These are phyloP conservation scores for Hippopotamyrus pictus DNA, from an alignment of 2,797 vertebrate genomes.

Conservation along the genomic window DNA sequence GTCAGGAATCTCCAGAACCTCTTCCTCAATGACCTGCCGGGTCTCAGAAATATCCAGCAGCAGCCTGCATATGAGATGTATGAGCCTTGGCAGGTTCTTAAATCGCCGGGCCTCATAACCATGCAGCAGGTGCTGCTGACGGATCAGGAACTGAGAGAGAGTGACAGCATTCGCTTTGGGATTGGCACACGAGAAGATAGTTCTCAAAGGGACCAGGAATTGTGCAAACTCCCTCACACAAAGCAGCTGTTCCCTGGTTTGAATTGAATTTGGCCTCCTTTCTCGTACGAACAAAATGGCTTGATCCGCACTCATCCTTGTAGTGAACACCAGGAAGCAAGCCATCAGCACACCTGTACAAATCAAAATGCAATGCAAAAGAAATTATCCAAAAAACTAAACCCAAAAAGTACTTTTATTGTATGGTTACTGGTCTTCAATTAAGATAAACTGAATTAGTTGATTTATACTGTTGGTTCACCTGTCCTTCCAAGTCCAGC, in stretches of 20 bases:
- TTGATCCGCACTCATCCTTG: conserved; percentile 86
- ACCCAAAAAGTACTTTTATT: background rate
- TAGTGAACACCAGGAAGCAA: conserved; percentile 85
- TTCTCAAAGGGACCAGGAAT: conserved; percentile 81
- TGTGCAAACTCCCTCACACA: conserved; percentile 84
- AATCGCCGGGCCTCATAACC: conserved; percentile 83
- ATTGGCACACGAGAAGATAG: conserved; percentile 77
- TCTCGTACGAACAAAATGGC: conserved; percentile 83
- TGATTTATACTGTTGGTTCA: conserved; percentile 37
- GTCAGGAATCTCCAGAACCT: conserved; percentile 68
- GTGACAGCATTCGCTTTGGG: conserved; percentile 71
- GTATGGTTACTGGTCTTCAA: background rate
- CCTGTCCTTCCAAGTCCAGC: conserved; percentile 95
- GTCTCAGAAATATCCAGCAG: conserved; percentile 83
- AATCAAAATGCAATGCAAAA: background rate
- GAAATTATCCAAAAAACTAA: background rate
- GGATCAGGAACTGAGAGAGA: conserved; percentile 80
- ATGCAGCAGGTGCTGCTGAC: conserved; percentile 85
- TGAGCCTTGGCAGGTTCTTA: conserved; percentile 80
- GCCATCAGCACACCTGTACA: conserved; percentile 83
- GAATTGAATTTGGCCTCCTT: conserved; percentile 89
- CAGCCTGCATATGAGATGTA: conserved; percentile 75
- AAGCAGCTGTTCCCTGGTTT: conserved; percentile 82
- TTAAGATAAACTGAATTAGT: background rate
- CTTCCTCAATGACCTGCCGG: conserved; percentile 74